Evolutionary conservation across 2,888 invertebrate genomes (phyloP).

Genomic region (Erebia aethiops): DNA sequence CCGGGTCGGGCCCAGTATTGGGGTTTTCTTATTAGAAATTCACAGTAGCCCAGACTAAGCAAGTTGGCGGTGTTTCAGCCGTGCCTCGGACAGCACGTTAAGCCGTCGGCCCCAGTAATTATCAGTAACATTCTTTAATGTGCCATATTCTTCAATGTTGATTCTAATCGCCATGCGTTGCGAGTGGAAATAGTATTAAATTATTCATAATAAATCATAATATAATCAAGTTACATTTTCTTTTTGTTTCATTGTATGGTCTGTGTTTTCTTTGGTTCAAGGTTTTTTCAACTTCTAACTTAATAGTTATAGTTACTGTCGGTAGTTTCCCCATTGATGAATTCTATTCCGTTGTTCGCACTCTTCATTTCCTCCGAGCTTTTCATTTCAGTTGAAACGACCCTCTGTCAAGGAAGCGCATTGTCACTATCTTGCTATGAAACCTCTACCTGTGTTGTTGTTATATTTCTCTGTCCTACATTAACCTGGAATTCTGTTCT

Average conservation of each 20-base stretch:
- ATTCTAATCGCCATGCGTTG: too few species aligned
- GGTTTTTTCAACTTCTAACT: not conserved
- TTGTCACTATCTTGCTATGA: constrained; percentile 8
- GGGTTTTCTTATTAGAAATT: too few species aligned
- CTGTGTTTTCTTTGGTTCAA: not conserved
- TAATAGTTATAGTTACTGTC: not conserved
- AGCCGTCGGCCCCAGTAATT: too few species aligned
- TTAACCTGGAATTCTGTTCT: constrained; percentile 5
- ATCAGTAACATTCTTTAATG: too few species aligned
- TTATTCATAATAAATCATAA: not conserved
- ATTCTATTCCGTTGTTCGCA: constrained; percentile 5
- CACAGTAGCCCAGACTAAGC: too few species aligned
- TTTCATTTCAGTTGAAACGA: constrained; percentile 5
- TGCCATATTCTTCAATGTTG: too few species aligned
- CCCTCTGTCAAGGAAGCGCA: constrained; percentile 8
- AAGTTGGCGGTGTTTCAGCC: too few species aligned
- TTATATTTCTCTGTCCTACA: constrained; percentile 2
- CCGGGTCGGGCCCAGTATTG: too few species aligned
- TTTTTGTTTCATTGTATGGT: too few species aligned
- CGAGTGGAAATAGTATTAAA: too few species aligned
- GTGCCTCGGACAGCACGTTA: too few species aligned
- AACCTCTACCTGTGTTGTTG: not conserved
- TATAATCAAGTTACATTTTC: not conserved
- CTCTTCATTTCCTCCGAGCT: constrained; percentile 5
- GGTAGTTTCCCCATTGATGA: not conserved